phyloP scores from a whole-genome alignment of 2,797 vertebrate genomes.

The Semaprochilodus insignis region DNA sequence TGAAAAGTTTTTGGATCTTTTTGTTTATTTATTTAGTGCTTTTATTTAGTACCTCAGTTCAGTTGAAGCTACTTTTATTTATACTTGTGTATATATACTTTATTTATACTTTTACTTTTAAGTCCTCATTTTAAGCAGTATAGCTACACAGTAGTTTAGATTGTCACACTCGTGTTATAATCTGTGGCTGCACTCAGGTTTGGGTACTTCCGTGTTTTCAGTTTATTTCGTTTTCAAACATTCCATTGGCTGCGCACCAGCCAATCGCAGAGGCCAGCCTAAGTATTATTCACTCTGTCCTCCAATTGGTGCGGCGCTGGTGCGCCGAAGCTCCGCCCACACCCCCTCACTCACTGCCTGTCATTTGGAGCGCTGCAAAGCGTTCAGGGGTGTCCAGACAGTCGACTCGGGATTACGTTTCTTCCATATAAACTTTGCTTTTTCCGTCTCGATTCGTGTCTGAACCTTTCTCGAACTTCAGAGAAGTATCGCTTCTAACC shows the following conservation, averaged over 20 bases:
- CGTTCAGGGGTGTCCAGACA: conserved; percentile 29
- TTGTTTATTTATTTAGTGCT: no score
- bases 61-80: no score
- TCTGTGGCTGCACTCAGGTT: neutral
- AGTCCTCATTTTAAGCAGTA: no score
- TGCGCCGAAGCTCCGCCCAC: conserved; percentile 51
- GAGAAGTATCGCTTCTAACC: conserved; percentile 14
- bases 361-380: conserved; percentile 42
- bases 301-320: conserved; percentile 61
- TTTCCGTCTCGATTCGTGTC: neutral
- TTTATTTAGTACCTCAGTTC: no score
- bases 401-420: conserved; percentile 22
- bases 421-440: conserved; percentile 13
- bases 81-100: no score
- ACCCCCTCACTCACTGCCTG: conserved; percentile 10
- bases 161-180: neutral
- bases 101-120: no score
- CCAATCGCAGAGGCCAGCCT: conserved; percentile 24
- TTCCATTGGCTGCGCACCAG: conserved; percentile 42
- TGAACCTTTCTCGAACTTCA: neutral
- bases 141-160: neutral
- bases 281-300: conserved; percentile 19
- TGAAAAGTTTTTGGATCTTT: no score
- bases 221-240: conserved; percentile 33
- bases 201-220: neutral